phyloP scores from a whole-genome alignment of 2,888 invertebrate genomes.

The Leucophora obtusa region DNA sequence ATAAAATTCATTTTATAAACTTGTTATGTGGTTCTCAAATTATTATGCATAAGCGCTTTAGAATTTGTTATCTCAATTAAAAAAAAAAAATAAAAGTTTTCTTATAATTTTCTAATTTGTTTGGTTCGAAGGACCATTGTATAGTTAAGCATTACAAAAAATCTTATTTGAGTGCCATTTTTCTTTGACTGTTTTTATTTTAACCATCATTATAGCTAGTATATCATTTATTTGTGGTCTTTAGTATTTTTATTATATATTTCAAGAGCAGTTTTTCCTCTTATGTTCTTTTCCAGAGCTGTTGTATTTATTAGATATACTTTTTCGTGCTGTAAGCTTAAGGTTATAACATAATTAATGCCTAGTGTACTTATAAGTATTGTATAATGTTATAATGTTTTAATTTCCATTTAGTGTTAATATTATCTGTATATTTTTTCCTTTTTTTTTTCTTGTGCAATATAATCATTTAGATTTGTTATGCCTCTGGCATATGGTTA shows the following conservation, averaged over 20 bases:
- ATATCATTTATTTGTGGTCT: background rate
- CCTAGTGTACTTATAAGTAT: conserved; percentile 24
- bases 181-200: background rate
- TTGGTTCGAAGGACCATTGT: background rate
- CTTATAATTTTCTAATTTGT: no score
- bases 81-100: no score
- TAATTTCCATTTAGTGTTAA: conserved; percentile 62
- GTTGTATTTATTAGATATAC: conserved; percentile 17
- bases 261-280: conserved; percentile 8
- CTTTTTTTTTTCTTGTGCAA: conserved; percentile 3
- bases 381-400: conserved; percentile 51
- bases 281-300: background rate
- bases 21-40: no score
- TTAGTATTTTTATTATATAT: background rate
- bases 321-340: conserved; percentile 38
- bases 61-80: no score
- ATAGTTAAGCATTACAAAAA: no score
- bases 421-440: conserved; percentile 11
- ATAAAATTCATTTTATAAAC: no score
- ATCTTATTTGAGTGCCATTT: background rate
- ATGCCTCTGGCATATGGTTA: conserved; percentile 54
- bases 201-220: background rate
- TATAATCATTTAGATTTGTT: conserved; percentile 55
- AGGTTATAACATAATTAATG: conserved; percentile 63
- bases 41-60: no score